Percentiles rank a stretch among this genome's conserved stretches.
These are phyloP conservation scores for Megaceryle alcyon DNA, from an alignment of 2,797 vertebrate species.

Conservation along the genomic window DNA sequence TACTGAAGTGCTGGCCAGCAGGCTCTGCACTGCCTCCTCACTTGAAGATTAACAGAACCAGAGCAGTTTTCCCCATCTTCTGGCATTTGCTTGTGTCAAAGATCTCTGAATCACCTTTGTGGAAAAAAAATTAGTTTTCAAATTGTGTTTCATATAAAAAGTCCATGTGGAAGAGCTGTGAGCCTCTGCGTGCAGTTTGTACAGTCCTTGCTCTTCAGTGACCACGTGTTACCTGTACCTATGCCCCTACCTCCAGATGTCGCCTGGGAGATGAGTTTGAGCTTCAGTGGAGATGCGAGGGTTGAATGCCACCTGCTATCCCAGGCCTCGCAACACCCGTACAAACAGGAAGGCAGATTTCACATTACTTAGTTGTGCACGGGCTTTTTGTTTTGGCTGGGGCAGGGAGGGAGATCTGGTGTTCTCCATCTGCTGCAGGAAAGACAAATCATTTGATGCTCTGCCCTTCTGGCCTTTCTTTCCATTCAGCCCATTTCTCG, in stretches of 20 bases:
- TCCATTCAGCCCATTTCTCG: background rate
- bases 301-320: background rate
- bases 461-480: conserved; percentile 33
- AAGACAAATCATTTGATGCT: background rate
- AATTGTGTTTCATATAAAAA: background rate
- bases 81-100: background rate
- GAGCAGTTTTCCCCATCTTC: background rate
- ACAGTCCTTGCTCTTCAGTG: fast-evolving
- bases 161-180: fast-evolving
- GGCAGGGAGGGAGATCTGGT: background rate
- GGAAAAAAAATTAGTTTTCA: background rate
- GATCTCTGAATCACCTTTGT: background rate
- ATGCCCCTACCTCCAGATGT: background rate
- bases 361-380: background rate
- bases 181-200: too few relatives aligned
- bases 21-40: background rate
- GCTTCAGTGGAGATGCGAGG: background rate
- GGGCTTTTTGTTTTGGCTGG: conserved; percentile 30
- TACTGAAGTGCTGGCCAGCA: background rate
- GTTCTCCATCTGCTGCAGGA: background rate
- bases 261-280: background rate
- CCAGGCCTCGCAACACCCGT: background rate
- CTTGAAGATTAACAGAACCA: background rate
- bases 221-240: fast-evolving
- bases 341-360: conserved; percentile 21